Conservation (phyloP, 1,140 invertebrate genomes). For the Charaxes varanes region DNA sequence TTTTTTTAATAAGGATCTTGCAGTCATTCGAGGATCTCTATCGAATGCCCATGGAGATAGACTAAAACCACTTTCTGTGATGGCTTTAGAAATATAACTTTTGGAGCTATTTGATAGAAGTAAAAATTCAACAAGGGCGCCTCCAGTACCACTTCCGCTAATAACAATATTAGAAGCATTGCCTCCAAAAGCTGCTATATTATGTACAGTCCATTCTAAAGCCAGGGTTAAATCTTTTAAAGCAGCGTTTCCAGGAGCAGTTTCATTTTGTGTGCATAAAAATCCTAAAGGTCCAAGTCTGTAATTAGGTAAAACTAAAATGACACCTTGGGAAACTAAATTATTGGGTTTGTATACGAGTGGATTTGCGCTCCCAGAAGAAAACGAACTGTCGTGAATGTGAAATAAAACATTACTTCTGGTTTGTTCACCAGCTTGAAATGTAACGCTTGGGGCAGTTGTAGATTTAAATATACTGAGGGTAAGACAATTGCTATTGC, state of each 20-base stretch:
- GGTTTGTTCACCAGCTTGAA: no score
- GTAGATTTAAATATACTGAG: constrained; percentile 41
- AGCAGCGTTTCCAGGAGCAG: constrained; percentile 77
- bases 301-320: constrained; percentile 55
- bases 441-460: neutral
- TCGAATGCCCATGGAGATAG: constrained; percentile 51
- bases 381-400: constrained; percentile 42
- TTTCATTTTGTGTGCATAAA: constrained; percentile 39
- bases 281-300: constrained; percentile 53
- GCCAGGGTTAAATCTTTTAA: constrained; percentile 80
- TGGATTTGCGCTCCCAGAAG: constrained; percentile 40
- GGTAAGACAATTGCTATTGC: constrained; percentile 39
- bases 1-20: constrained; percentile 13
- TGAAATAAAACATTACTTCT: constrained; percentile 46
- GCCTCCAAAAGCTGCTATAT: constrained; percentile 82
- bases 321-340: constrained; percentile 32
- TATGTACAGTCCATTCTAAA: constrained; percentile 79
- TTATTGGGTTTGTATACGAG: constrained; percentile 36
- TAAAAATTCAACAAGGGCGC: constrained; percentile 41
- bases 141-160: constrained; percentile 37
- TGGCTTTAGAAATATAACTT: constrained; percentile 37
- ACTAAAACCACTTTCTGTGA: constrained; percentile 47
- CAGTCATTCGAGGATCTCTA: constrained; percentile 33
- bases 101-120: constrained; percentile 35
- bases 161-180: constrained; percentile 70